Evolutionary conservation across 2,113 vertebrate species (phyloP).

Genomic region (Sapajus apella): DNA sequence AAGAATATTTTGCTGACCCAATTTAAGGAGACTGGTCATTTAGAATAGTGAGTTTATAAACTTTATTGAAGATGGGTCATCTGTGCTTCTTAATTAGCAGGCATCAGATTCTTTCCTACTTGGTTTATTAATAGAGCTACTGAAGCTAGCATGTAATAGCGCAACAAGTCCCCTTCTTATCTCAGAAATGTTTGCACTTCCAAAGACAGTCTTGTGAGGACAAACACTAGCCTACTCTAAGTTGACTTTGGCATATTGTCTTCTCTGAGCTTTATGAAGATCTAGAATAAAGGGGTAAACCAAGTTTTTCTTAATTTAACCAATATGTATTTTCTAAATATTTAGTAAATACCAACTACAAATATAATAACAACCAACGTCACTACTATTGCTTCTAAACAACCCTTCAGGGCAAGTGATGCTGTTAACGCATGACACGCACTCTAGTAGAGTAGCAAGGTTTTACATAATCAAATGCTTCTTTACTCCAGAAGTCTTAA

Average conservation of each 20-base stretch:
- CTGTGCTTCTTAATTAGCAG: background rate
- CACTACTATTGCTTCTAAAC: background rate
- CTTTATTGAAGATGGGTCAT: background rate
- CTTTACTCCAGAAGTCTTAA: background rate
- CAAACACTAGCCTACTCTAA: background rate
- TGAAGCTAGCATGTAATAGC: background rate
- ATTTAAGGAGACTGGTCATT: background rate
- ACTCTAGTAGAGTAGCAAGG: background rate
- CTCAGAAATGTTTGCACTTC: background rate
- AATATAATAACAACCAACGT: background rate
- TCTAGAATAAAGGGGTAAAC: background rate
- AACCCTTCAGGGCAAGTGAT: background rate
- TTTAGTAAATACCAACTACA: background rate
- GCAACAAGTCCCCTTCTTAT: background rate
- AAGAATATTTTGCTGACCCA: background rate
- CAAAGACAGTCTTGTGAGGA: background rate
- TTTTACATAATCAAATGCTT: background rate
- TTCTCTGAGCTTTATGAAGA: constrained; percentile 10
- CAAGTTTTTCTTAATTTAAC: background rate
- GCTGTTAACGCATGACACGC: background rate
- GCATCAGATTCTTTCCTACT: constrained; percentile 22
- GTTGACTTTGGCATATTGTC: background rate
- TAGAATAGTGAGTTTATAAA: background rate
- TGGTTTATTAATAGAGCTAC: background rate
- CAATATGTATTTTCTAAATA: constrained; percentile 5